Base-by-base conservation (phyloP, 2,888 invertebrate genomes). In the Pimpla rufipes region DNA sequence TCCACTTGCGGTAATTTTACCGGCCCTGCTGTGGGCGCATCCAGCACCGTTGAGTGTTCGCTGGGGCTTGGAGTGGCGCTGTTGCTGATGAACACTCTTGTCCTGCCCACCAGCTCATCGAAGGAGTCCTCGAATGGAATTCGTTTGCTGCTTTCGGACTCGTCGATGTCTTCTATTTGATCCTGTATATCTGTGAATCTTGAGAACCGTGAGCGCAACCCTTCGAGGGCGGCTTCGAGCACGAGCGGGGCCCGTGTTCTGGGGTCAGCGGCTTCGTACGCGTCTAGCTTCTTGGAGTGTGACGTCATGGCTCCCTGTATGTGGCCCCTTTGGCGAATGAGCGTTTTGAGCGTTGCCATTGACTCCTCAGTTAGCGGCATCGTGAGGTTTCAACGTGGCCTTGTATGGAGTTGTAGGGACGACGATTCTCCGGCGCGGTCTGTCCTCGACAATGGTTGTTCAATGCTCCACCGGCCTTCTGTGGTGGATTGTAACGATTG, bases 1-100 rank as follows among this genome's bases (percentile, higher is more conserved):
- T 62, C 47, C 2, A 73, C 11, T 13, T 59, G 45, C 10, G 59
- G 40, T 13, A 71, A 29, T 2, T 42, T 71, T n/a, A 67, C 78
- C 79, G 81, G 78, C 83, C 79, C 74, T 64, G 74, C 66, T 57
- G 86, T 79, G 66, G 79, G 76, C 80, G 84, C 64, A 85, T 80
- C 85, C 85, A 83, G 84, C 73, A 79, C 89, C 10, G 35, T 7
- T 42, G 70, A 55, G 13, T 23, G 70, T 11, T 4, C 13, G 35
- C 18, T 4, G 29, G 1, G 23, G 42, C 23, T 71, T 45, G 57
- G 29, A 23, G 59, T 23, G 37, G 21, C 23, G n/a, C 8, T 59
- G n/a, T 0, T 1, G 59, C 45, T 45, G 29, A 73, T 29, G 8
- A 23, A 16, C 47, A 13, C 35, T 11, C n/a, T n/a, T 7, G 71